Evolutionary conservation across 2,888 invertebrate genomes (phyloP), one percentile per base, ranked within the genome.

Genomic region (Aphodius granarius): DNA sequence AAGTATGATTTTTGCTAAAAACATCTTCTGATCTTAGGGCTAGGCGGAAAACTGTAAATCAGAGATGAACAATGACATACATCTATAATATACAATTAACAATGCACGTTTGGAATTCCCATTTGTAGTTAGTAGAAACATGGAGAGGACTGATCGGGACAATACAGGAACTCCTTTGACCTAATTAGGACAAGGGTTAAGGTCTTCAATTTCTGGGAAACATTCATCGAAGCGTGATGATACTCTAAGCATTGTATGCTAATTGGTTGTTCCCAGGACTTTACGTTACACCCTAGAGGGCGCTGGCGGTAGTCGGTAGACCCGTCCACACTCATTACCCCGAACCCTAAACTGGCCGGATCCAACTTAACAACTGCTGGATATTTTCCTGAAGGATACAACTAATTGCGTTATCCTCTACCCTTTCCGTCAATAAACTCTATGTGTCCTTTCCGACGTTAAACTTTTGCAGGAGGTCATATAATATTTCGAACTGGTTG

Each of bases 321-420:
- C 83, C 80, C 83, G 83, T 83, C 82, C 82, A 80, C 79, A 79
- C 82, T 83, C 83, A 83, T 83, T 83, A 83, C 81, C 82, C 81
- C 79, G 71, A 70, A 78, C 79, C 78, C 80, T 79, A 81, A 78
- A 79, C 83, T 78, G 80, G 78, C 81, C 79, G 79, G 78, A 80
- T 80, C 80, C 81, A 81, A 82, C 82, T 82, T 82, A 83, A 83
- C 82, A 83, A 82, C 83, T 79, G 77, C 43, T 83, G 83, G 82
- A 83, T 83, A 82, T 83, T 83, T 83, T 83, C 81, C 82, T 43
- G 80, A 75, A 80, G 83, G 81, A 83, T 84, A 82, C 81, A 80
- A 80, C 82, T 85, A 85, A 85, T 85, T 84, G 82, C 84, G 82
- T 85, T 84, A 83, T 80, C 82, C 80, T 77, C 63, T 78, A 82